Evolutionary conservation across 2,888 invertebrate genomes (phyloP).

Genomic region (Platycheirus rosarum): DNA sequence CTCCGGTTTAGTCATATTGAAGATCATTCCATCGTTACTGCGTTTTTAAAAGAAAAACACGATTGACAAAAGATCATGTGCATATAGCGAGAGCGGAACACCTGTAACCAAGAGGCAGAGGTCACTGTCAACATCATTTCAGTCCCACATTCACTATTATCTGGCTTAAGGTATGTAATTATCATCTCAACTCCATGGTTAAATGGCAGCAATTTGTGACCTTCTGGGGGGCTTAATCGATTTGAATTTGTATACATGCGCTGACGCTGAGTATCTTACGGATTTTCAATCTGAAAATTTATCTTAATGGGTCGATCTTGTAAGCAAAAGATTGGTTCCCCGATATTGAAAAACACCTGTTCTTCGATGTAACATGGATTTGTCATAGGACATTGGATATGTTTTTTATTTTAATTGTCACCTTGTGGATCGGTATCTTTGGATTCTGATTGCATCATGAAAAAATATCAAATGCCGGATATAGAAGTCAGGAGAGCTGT

Average conservation of each 20-base stretch:
- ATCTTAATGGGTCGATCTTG: slow-evolving; percentile 66
- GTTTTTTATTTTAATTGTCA: slow-evolving; percentile 30
- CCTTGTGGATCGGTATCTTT: neutral
- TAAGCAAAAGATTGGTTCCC: slow-evolving; percentile 51
- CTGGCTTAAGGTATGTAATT: slow-evolving; percentile 60
- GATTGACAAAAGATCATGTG: slow-evolving; percentile 54
- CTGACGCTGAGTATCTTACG: slow-evolving; percentile 15
- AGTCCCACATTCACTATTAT: slow-evolving; percentile 54
- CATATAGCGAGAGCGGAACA: slow-evolving; percentile 53
- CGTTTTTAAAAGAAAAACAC: slow-evolving; percentile 28
- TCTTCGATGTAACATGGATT: slow-evolving; percentile 42
- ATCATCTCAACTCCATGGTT: slow-evolving; percentile 67
- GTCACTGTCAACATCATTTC: slow-evolving; percentile 72
- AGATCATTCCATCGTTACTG: slow-evolving; percentile 17
- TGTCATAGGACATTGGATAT: slow-evolving; percentile 26
- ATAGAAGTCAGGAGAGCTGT: no score
- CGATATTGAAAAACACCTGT: slow-evolving; percentile 59
- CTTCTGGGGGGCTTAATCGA: slow-evolving; percentile 66
- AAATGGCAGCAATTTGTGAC: slow-evolving; percentile 72
- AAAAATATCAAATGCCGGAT: no score
- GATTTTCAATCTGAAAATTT: slow-evolving; percentile 61
- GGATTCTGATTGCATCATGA: neutral
- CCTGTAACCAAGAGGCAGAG: slow-evolving; percentile 72
- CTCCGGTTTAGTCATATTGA: slow-evolving; percentile 52
- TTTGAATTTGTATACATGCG: slow-evolving; percentile 50